These are phyloP conservation scores for Amphipoea oculea DNA, from an alignment of 2,888 invertebrate species.

Conservation along the genomic window DNA sequence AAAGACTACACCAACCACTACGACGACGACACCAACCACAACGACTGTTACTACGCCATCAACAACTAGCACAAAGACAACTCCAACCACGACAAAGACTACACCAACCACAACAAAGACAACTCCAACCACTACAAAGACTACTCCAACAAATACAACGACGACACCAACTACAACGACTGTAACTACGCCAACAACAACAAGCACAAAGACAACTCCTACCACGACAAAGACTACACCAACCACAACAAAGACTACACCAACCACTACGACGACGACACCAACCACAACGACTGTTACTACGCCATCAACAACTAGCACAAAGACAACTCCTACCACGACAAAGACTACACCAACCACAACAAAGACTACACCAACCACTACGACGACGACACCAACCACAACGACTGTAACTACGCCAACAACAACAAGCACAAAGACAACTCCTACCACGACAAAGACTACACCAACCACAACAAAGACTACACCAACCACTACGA, in stretches of 20 bases:
- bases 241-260: no score
- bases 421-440: not conserved
- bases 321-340: not conserved
- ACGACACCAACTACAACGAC: not conserved
- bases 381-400: not conserved
- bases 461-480: no score
- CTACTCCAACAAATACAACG: no score
- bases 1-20: not conserved
- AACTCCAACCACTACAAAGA: no score
- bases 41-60: no score
- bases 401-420: not conserved
- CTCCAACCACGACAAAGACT: no score
- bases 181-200: no score
- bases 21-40: no score
- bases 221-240: no score
- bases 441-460: not conserved
- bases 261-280: no score
- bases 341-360: not conserved
- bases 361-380: not conserved
- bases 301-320: not conserved
- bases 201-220: not conserved
- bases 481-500: not conserved
- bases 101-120: no score
- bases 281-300: not conserved
- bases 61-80: no score